Base-by-base conservation (phyloP, 2,113 vertebrate species). In the Poeciliopsis retropinna region DNA sequence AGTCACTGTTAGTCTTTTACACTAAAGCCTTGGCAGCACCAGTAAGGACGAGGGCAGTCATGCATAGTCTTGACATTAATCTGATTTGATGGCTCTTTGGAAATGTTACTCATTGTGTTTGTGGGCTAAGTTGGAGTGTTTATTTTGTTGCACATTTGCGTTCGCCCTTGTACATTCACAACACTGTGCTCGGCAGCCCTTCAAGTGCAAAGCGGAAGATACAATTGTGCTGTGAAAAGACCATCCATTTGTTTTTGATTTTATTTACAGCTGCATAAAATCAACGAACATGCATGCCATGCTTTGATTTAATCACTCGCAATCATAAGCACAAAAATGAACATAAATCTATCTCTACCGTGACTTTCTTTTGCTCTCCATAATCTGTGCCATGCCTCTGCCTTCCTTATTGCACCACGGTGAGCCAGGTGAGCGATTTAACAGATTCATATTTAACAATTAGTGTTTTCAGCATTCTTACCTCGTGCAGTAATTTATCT, bases 91-190 rank as follows among this genome's bases (percentile, higher is more conserved):
- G 71, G 80, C 70, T 76, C 81, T 84, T 79, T 83, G 74, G 82
- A 86, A 78, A 76, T 68, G 67, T 83, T 87, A 76, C 85, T 85
- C 85, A 82, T 83, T 83, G 85, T 87, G 60, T 78, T 71, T 41
- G 67, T 62, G 77, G 60, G 72, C 84, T 88, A 78, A 86, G 86
- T 85, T 67, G 27, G 71, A 80, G 27, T 64, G 1, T 78, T 74
- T 73, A 41, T 88, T 86, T 83, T 74, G 25, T 64, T 6, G 41
- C 71, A 9, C 76, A 70, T 86, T 81, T 88, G 28, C 84, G 84
- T 85, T 83, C 7, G 17, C 73, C 83, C 86, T 31, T 72, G 82
- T 83, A 82, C 39, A 79, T 87, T 84, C 84, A 65, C 64, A 89
- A 79, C 66, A 79, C 70, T 81, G 75, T 75, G 75, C 79, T 82